Evolutionary conservation across 2,113 vertebrate genomes (phyloP).

Genomic region (Pristiophorus japonicus): DNA sequence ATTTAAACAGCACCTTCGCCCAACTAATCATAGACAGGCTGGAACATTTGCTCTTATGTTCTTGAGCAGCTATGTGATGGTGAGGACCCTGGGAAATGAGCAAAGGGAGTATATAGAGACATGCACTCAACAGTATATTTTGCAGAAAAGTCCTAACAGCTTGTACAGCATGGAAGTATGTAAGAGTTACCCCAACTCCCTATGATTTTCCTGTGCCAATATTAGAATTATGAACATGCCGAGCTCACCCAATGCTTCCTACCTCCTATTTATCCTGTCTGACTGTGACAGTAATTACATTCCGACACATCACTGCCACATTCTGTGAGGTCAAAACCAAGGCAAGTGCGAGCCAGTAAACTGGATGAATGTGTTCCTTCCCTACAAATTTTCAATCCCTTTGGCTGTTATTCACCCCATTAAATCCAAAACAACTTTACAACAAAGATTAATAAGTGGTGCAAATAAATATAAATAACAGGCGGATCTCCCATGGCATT

Average conservation of each 20-base stretch:
- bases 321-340: not conserved
- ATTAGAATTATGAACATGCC: not conserved
- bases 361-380: not conserved
- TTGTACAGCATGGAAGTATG: not conserved
- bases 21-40: not conserved
- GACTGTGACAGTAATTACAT: constrained; percentile 10
- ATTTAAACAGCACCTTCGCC: not conserved
- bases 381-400: not conserved
- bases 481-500: not conserved
- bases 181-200: not conserved
- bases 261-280: not conserved
- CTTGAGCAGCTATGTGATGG: not conserved
- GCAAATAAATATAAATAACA: not conserved
- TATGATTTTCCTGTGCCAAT: not conserved
- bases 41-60: not conserved
- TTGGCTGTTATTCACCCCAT: not conserved
- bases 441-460: not conserved
- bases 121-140: not conserved
- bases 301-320: not conserved
- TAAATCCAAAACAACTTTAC: not conserved
- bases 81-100: not conserved
- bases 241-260: not conserved
- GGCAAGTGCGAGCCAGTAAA: not conserved
- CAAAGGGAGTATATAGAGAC: not conserved
- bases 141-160: not conserved